These are phyloP conservation scores for Synaphobranchus kaupii DNA, from an alignment of 2,797 vertebrate genomes.

Conservation along the genomic window DNA sequence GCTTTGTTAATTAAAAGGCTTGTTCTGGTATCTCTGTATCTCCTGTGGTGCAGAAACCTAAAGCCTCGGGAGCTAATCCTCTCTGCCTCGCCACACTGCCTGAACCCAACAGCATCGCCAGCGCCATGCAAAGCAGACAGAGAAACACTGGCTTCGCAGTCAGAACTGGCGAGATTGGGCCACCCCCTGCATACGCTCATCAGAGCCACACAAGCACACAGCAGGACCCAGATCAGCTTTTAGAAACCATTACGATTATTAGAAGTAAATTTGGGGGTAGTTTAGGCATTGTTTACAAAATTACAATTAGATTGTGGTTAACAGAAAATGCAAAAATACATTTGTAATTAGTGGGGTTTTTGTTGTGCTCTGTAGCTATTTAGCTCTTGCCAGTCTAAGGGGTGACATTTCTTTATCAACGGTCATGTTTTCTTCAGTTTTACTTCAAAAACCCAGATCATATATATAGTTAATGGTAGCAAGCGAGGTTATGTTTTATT, in stretches of 20 bases:
- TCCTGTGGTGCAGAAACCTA: not conserved
- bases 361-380: not conserved
- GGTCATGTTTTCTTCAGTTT: not conserved
- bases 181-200: not conserved
- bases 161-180: not conserved
- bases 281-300: not conserved
- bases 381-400: not conserved
- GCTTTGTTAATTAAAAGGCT: not conserved
- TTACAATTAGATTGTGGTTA: not conserved
- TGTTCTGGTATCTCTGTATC: conserved; percentile 9
- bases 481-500: not conserved
- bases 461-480: not conserved
- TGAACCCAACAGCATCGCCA: not conserved
- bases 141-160: not conserved
- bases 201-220: not conserved
- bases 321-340: not conserved
- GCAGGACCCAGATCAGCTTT: not conserved
- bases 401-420: not conserved
- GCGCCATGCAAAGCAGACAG: not conserved
- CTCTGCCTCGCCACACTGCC: not conserved
- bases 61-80: conserved; percentile 18
- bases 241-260: not conserved
- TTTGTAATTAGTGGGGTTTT: not conserved
- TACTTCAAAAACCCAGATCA: not conserved
- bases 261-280: not conserved